Conservation (phyloP, 2,888 invertebrate genomes). For the Ommatoiulus sabulosus region DNA sequence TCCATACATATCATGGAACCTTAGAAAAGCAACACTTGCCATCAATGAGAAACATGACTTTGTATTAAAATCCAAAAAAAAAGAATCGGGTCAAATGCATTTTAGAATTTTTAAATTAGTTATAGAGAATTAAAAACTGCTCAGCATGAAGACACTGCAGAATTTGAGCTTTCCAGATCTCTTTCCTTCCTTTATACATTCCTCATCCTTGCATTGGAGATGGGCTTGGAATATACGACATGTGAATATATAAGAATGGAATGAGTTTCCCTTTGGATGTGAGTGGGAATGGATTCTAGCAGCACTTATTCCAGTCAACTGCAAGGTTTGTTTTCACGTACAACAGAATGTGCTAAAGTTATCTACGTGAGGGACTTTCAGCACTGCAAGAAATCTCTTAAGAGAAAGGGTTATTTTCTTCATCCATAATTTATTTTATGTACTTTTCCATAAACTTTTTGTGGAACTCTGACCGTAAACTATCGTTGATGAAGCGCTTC, state of each 20-base stretch:
- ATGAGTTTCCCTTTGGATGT: not conserved
- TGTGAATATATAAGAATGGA: not conserved
- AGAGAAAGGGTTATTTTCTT: too few species aligned
- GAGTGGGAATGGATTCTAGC: not conserved
- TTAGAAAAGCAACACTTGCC: not conserved
- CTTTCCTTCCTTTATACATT: not conserved
- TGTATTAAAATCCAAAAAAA: not conserved
- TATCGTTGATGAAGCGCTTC: slow-evolving; percentile 96
- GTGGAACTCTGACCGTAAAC: slow-evolving; percentile 97
- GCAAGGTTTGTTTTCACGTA: not conserved
- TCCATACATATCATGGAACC: too few species aligned
- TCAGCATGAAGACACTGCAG: not conserved
- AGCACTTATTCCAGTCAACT: not conserved
- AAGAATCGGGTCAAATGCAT: not conserved
- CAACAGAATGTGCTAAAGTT: not conserved
- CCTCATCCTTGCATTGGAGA: not conserved
- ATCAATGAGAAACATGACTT: not conserved
- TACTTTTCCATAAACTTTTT: slow-evolving; percentile 99
- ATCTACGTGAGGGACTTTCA: not conserved
- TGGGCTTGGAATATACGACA: not conserved
- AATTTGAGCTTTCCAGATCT: not conserved
- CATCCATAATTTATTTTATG: slow-evolving; percentile 81
- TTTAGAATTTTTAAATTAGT: not conserved
- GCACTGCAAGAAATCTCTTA: not conserved
- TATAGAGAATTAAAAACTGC: not conserved